Evolutionary conservation across 2,113 vertebrate genomes (phyloP), one percentile per base, ranked within the genome.

Genomic region (Seriola dumerili): DNA sequence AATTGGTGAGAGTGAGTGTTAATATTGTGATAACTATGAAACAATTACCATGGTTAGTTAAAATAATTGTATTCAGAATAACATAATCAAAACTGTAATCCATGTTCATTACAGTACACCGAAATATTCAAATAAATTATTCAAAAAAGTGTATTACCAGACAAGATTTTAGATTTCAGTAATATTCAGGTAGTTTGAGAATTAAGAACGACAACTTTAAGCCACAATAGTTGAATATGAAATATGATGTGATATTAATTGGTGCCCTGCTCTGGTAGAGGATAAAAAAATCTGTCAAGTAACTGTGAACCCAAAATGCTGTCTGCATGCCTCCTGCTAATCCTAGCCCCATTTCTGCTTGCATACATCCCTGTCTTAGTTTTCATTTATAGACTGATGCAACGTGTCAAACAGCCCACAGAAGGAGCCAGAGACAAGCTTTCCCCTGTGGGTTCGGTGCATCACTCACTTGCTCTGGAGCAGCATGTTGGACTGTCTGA

Each of bases 391-490:
- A 67, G n/a, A n/a, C 17, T 13, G 32, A 67, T 74, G 78, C 57
- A 34, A 32, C 29, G 29, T 79, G 42, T 50, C 13, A 52, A 65
- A 25, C 10, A 1, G 42, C 73, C 70, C 42, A 71, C 67, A 72
- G 77, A 16, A 29, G 82, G 59, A 70, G 50, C 71, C 50, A 76
- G 54, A 81, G 48, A 14, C 19, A 0, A 29, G 50, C 23, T 36
- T 6, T 25, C 4, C 4, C 16, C 16, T 1, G 16, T 3, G 25
- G n/a, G 3, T 55, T 32, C 29, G 25, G 7, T 10, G 44, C 50
- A 40, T 13, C 12, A 85, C 96, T 92, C 90, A 96, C 96, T 96
- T 96, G 94, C 93, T 96, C 79, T 96, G 96, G 46, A 96, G 93
- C 57, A 96, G 93, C 70, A 95, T 93, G 85, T 96, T 96, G 74